Conservation (phyloP, 2,888 invertebrate species). For the Tortricodes alternella region DNA sequence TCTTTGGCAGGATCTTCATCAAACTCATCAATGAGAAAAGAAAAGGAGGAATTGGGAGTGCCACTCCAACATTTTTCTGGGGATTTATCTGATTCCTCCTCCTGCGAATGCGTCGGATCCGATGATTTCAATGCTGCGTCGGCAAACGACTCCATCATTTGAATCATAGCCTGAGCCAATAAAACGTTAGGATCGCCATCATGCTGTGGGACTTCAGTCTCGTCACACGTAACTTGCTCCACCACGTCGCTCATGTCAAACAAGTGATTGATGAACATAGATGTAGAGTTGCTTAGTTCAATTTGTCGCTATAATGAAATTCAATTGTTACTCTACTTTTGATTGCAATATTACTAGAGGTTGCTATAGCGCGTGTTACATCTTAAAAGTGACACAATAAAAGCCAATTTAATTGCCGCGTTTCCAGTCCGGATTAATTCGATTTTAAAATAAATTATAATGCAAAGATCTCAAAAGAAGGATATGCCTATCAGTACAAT, state of each 20-base stretch:
- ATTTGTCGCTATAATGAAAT: constrained; percentile 46
- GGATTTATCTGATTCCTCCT: constrained; percentile 19
- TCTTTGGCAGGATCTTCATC: constrained; percentile 44
- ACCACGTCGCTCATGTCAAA: constrained; percentile 74
- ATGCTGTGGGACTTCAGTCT: constrained; percentile 40
- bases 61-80: constrained; percentile 38
- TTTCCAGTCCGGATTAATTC: too few relatives aligned
- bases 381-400: too few relatives aligned
- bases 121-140: constrained; percentile 47
- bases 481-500: too few relatives aligned
- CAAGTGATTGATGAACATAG: constrained; percentile 64
- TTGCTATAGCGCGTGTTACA: too few relatives aligned
- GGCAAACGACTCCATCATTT: constrained; percentile 57
- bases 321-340: not conserved
- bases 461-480: too few relatives aligned
- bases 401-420: too few relatives aligned
- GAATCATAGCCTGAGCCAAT: constrained; percentile 47
- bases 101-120: constrained; percentile 37
- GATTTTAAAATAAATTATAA: too few relatives aligned
- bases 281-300: constrained; percentile 58
- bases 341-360: too few relatives aligned
- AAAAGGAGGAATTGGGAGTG: constrained; percentile 53
- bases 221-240: constrained; percentile 47
- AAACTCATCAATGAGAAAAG: constrained; percentile 53
- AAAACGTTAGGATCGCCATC: constrained; percentile 42